These are phyloP conservation scores for Oncorhynchus keta DNA, from an alignment of 2,113 vertebrate species.

Conservation along the genomic window DNA sequence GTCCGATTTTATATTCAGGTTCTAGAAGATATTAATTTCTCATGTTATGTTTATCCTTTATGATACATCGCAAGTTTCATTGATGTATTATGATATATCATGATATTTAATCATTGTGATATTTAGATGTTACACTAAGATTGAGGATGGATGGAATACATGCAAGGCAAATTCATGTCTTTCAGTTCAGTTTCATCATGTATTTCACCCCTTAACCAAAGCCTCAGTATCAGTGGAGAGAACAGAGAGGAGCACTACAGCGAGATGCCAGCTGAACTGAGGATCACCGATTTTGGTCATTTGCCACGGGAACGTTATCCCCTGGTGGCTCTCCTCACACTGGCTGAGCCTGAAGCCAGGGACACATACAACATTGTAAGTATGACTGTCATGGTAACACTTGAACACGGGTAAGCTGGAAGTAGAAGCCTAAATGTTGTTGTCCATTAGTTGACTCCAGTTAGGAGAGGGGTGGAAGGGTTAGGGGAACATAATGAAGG, in stretches of 20 bases:
- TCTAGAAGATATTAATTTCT: too few species aligned
- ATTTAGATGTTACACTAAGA: neutral
- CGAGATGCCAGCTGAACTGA: conserved; percentile 77
- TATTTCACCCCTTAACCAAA: conserved; percentile 70
- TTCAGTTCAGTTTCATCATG: neutral
- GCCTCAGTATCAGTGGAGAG: conserved; percentile 76
- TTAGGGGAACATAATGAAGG: too few species aligned
- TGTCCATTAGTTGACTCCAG: too few species aligned
- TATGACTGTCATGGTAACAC: conserved; percentile 26
- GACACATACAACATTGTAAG: conserved; percentile 88
- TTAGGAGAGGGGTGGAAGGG: too few species aligned
- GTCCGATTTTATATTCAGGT: neutral
- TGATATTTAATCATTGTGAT: neutral
- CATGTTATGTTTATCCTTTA: too few species aligned
- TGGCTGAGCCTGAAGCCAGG: conserved; percentile 78
- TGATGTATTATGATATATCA: neutral
- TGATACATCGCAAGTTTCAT: neutral
- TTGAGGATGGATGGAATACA: neutral
- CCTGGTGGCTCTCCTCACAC: conserved; percentile 83
- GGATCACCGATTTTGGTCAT: conserved; percentile 81
- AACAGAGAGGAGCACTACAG: conserved; percentile 73
- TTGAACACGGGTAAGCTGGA: neutral
- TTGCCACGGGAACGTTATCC: conserved; percentile 87
- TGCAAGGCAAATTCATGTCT: neutral
- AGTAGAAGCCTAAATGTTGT: too few species aligned